Percentiles rank a stretch among this genome's conserved stretches.
These are phyloP conservation scores for Chaetodon trifascialis DNA, from an alignment of 2,113 vertebrate species.

Conservation along the genomic window DNA sequence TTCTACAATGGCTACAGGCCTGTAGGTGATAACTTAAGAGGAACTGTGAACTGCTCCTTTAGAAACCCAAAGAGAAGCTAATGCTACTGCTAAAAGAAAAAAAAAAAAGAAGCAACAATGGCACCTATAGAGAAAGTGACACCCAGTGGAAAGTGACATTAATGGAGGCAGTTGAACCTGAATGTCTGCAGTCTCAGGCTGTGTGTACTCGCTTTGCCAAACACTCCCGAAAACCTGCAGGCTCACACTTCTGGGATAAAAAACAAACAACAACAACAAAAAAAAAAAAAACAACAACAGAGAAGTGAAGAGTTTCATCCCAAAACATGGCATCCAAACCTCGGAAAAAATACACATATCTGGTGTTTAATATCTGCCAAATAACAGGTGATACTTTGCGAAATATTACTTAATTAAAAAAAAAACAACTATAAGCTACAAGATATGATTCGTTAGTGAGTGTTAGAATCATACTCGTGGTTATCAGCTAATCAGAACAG, in stretches of 20 bases:
- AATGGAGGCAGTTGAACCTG: slow-evolving; percentile 59
- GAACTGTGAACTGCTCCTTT: slow-evolving; percentile 55
- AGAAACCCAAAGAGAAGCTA: slow-evolving; percentile 11
- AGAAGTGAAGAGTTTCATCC: slow-evolving; percentile 79
- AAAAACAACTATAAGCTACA: slow-evolving; percentile 34
- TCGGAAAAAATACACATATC: not conserved
- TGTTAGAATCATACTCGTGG: slow-evolving; percentile 52
- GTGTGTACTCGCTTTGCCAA: slow-evolving; percentile 44
- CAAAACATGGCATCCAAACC: slow-evolving; percentile 52
- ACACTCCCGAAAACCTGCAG: slow-evolving; percentile 38
- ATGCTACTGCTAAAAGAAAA: slow-evolving; percentile 7
- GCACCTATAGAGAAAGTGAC: slow-evolving; percentile 51
- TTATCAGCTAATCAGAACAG: slow-evolving; percentile 13
- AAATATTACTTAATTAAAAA: slow-evolving; percentile 35
- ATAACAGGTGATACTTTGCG: slow-evolving; percentile 8
- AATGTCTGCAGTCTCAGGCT: slow-evolving; percentile 65
- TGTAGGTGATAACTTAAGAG: slow-evolving; percentile 43
- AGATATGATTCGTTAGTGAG: slow-evolving; percentile 31
- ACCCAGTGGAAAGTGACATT: slow-evolving; percentile 62
- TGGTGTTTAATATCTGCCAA: not conserved
- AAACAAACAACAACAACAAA: slow-evolving; percentile 32
- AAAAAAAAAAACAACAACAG: slow-evolving; percentile 18
- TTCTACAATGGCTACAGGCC: slow-evolving; percentile 38
- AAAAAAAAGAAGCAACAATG: slow-evolving; percentile 36
- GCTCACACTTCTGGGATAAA: slow-evolving; percentile 73